Evolutionary conservation across 2,888 invertebrate species (phyloP), one percentile per base, ranked within the genome.

Genomic region (Opisthograptis luteolata): DNA sequence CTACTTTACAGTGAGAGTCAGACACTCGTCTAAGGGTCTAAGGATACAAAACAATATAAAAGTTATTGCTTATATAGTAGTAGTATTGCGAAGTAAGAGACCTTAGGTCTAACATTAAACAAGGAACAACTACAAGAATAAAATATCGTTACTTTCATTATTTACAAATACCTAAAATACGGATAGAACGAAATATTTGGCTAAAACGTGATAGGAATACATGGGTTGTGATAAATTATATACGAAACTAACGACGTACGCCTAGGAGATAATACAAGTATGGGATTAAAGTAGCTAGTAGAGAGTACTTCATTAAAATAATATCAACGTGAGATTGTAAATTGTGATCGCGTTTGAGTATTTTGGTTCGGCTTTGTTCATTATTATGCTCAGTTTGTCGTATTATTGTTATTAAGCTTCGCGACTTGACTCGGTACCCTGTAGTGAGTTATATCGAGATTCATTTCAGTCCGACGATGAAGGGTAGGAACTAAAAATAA

Each of bases 151-250:
- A 62, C 59, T 64, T 79, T 83, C 77, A 59, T 53, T 87, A 87
- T 89, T 81, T 88, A 88, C 87, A 88, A 76, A 81, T 81, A 83
- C 73, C 76, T 84, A 85, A 78, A 73, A 61, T 82, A 83, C 65
- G 76, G 76, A 73, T 83, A 79, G 73, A 87, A 89, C 73, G 70
- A 84, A 87, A 87, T 86, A 87, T 89, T 90, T 90, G 89, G 88
- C 87, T 90, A 89, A 85, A 84, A 81, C 78, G 81, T 83, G 79
- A 80, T 87, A 86, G 82, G 86, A 84, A 81, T 86, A 87, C 75
- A 79, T 76, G 70, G n/a, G 70, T 70, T 42, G 77, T 77, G 79
- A 78, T 62, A 76, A 79, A 78, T 74, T 70, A 78, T 70, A 78
- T 71, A 70, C 30, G 32, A 66, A 63, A 53, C 72, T 80, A 77